Conservation (phyloP, 2,888 invertebrate species). For the Dinocampus coccinellae region DNA sequence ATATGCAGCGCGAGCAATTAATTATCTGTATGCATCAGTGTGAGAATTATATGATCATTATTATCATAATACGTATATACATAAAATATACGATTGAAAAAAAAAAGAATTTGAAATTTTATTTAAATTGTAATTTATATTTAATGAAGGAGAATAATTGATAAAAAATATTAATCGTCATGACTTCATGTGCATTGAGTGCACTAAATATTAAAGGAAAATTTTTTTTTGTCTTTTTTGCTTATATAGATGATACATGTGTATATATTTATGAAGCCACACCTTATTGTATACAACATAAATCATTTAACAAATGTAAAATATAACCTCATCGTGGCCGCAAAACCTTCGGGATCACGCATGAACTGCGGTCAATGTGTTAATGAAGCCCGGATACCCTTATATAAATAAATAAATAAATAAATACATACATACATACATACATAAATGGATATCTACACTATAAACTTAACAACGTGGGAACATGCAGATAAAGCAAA, state of each 20-base stretch:
- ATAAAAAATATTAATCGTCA: too few species aligned
- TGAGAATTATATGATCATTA: conserved; percentile 8
- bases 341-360: conserved; percentile 24
- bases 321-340: conserved; percentile 22
- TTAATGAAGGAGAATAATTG: too few species aligned
- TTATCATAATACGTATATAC: background rate
- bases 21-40: conserved; percentile 6
- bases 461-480: conserved; percentile 28
- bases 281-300: conserved; percentile 44
- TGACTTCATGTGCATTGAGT: too few species aligned
- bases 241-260: too few species aligned
- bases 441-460: background rate
- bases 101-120: too few species aligned
- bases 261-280: conserved; percentile 33
- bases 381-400: conserved; percentile 14
- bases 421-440: too few species aligned
- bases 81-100: too few species aligned
- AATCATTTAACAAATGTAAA: conserved; percentile 44
- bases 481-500: conserved; percentile 36
- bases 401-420: too few species aligned
- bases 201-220: too few species aligned
- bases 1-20: conserved; percentile 13
- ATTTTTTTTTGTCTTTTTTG: too few species aligned
- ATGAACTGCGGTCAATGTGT: conserved; percentile 25
- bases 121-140: too few species aligned